phyloP scores from a whole-genome alignment of 2,113 vertebrate genomes.

The Bettongia penicillata region DNA sequence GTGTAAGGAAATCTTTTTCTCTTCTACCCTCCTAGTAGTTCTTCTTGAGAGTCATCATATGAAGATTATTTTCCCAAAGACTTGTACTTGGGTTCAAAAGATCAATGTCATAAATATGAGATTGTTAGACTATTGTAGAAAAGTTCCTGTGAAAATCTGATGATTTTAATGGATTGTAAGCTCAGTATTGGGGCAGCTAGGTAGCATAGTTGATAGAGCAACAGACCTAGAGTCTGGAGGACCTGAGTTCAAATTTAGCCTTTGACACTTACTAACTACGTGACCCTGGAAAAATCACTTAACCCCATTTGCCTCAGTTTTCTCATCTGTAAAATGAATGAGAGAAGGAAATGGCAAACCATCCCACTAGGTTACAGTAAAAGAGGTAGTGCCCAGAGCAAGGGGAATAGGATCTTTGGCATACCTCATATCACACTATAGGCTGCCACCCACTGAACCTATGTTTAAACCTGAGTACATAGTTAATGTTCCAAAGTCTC shows the following conservation, averaged over 20 bases:
- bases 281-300: neutral
- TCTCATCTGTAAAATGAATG: neutral
- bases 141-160: neutral
- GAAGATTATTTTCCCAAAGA: neutral
- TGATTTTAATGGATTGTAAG: neutral
- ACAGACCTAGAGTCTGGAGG: neutral
- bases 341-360: neutral
- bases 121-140: neutral
- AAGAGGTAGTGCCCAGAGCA: neutral
- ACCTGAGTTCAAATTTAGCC: neutral
- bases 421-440: neutral
- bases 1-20: neutral
- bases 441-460: neutral
- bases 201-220: neutral
- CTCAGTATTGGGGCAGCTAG: neutral
- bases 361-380: neutral
- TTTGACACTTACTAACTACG: neutral
- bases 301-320: neutral
- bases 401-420: neutral
- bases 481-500: neutral
- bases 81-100: neutral
- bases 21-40: neutral
- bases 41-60: neutral
- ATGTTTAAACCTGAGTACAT: neutral
- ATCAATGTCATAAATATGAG: neutral